Base-by-base conservation (phyloP, 2,113 vertebrate species). In the Rhinoderma darwinii region DNA sequence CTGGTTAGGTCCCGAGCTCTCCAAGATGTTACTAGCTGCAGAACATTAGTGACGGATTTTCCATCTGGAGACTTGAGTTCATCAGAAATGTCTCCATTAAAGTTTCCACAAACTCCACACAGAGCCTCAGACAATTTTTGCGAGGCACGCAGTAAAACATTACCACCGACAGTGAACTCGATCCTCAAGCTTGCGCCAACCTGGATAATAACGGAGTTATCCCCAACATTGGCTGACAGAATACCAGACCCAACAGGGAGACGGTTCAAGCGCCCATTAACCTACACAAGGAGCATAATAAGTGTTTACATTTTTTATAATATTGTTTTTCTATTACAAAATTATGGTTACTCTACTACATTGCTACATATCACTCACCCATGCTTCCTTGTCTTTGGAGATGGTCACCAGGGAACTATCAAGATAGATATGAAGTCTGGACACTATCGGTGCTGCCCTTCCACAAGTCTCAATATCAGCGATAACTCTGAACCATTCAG, bases 221-320 rank as follows among this genome's bases (percentile, higher is more conserved):
- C 90, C 5, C 59, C 82, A 32, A 88, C 78, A 18, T 54, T 84
- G 81, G 92, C 83, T 0, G 89, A 90, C 3, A 94, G 1, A 2
- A 89, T 80, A 11, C 44, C 54, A 10, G 61, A 44, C 50, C 89
- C 74, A 75, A 25, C 79, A 41, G 94, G 93, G 44, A 93, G 89
- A 25, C 88, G 84, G 22, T 90, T 68, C 50, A 91, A 90, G 56
- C 80, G 89, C 35, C 93, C 93, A 66, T 95, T 93, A 41, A 94
- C 89, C 94, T 95, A 87, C 0, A 32, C 56, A 43, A 37, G 3
- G 20, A 30, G 2, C 0, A 39, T n/a, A 0, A 32, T 18, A 76
- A 47, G 15, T 5, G 27, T 44, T 75, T 44, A 44, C 10, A 25
- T 27, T 0, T n/a, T n/a, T n/a, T n/a, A n/a, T n/a, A n/a, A n/a